Evolutionary conservation across 2,113 vertebrate genomes (phyloP).

Genomic region (Perca fluviatilis): DNA sequence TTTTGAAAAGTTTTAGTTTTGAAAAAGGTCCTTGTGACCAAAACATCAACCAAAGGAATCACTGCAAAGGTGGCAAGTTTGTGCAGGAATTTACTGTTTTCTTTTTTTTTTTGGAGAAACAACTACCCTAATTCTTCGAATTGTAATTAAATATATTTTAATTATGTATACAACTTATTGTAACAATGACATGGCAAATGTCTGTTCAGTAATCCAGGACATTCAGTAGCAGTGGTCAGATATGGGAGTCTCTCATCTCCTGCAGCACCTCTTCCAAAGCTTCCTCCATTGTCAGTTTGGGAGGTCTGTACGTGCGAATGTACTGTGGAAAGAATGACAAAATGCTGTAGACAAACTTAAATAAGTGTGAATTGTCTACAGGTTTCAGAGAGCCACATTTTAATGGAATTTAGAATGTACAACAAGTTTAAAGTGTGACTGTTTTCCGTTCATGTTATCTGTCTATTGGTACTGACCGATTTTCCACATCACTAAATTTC

Average conservation of each 20-base stretch:
- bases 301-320: constrained; percentile 83
- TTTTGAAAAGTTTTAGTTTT: too few relatives aligned
- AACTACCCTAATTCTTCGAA: not conserved
- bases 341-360: not conserved
- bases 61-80: too few relatives aligned
- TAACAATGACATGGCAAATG: not conserved
- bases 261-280: constrained; percentile 77
- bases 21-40: too few relatives aligned
- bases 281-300: constrained; percentile 79
- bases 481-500: not conserved
- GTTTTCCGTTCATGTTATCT: not conserved
- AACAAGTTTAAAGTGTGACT: not conserved
- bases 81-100: too few relatives aligned
- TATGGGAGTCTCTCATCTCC: constrained; percentile 76
- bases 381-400: not conserved
- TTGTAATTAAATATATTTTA: not conserved
- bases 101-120: too few relatives aligned
- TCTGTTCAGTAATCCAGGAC: not conserved
- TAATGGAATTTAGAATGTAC: not conserved
- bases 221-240: constrained; percentile 26
- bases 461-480: not conserved
- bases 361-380: not conserved
- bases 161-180: not conserved
- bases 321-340: constrained; percentile 77
- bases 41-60: too few relatives aligned